Base-by-base conservation (phyloP, 2,113 vertebrate genomes). In the Hystrix cristata region DNA sequence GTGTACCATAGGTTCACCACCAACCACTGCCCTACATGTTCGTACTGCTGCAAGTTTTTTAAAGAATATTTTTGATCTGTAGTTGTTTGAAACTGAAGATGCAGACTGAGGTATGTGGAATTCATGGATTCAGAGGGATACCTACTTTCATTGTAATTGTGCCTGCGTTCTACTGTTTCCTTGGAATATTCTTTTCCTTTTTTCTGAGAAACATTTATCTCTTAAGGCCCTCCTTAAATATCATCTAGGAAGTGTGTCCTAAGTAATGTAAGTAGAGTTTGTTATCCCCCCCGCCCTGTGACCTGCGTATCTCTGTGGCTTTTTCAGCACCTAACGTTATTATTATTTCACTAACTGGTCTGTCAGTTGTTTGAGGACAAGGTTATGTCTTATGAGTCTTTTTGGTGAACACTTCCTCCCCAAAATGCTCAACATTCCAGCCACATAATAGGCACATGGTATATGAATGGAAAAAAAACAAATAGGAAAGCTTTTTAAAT, bases 211-310 rank as follows among this genome's bases (percentile, higher is more conserved):
- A 72, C 23, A 86, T 65, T 95, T 74, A 15, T 71, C 48, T 86
- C 29, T 96, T 79, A 51, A 92, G 67, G 82, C n/a, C 10, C 38
- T 90, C 43, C 60, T 82, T 71, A 87, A 87, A 57, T 91, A 34
- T 78, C 43, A 3, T 91, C n/a, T 86, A 87, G 92, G 87, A 96
- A 97, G 5, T 16, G 7, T 94, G 71, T 81, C 46, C 38, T 95
- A 88, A 80, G 81, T 90, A 92, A 87, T 72, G 10, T 69, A 71
- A 74, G 19, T 81, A 64, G 76, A 95, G 9, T 91, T 74, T 71
- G 60, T 91, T 88, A 38, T 12, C 78, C 83, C 51, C 21, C 23
- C 67, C 3, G 48, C 1, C 46, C 81, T 19, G 43, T 90, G 96
- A 82, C 46, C 31, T 27, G 34, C 0, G 23, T 79, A 34, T 87